Conservation (phyloP, 2,888 invertebrate species). For the Thymelicus sylvestris region DNA sequence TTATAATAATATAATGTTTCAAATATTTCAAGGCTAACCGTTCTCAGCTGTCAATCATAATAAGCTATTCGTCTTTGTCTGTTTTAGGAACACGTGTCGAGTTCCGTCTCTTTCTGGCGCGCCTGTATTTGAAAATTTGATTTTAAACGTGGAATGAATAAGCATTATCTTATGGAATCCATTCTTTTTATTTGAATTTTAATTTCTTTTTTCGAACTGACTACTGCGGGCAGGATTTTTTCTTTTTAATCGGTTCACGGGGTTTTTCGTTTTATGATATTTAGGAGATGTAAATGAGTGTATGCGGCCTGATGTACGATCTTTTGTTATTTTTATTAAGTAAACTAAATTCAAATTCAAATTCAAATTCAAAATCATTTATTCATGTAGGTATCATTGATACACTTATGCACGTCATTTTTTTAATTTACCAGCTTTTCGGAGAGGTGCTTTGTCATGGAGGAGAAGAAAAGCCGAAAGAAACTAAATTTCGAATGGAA, state of each 20-base stretch:
- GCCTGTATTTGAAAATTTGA: constrained; percentile 84
- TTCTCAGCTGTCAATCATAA: constrained; percentile 85
- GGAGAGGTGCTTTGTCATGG: no score
- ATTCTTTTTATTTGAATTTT: constrained; percentile 81
- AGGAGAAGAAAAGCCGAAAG: no score
- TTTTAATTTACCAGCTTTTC: no score
- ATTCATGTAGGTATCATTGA: no score
- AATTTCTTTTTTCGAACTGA: constrained; percentile 77
- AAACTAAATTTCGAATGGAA: no score
- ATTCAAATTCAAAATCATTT: no score
- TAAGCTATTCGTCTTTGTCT: constrained; percentile 78
- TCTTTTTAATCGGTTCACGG: constrained; percentile 65
- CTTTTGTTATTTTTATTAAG: constrained; percentile 23
- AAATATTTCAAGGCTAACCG: constrained; percentile 85
- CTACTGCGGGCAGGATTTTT: constrained; percentile 66
- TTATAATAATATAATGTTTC: constrained; percentile 85
- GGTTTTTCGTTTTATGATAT: constrained; percentile 70
- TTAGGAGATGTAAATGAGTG: constrained; percentile 74
- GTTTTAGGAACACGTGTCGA: constrained; percentile 59
- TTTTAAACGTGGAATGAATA: constrained; percentile 85
- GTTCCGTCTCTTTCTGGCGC: constrained; percentile 63
- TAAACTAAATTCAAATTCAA: no score
- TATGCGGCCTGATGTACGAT: constrained; percentile 48
- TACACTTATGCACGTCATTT: no score
- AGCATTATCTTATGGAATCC: constrained; percentile 83